Conservation (phyloP, 2,888 invertebrate genomes). For the Leucoma salicis region DNA sequence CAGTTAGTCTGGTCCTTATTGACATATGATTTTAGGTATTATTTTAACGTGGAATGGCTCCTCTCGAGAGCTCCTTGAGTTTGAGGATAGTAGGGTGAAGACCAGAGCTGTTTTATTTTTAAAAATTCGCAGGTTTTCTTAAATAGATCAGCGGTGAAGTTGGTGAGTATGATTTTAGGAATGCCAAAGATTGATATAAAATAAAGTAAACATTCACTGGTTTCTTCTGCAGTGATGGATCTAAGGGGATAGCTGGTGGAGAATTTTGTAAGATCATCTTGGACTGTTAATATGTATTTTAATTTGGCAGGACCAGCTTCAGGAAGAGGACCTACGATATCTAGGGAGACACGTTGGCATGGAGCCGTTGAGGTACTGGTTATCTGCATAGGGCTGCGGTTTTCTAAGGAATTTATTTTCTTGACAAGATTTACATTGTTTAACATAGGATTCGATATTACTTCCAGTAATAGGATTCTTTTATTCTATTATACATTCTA, state of each 20-base stretch:
- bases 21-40: conserved; percentile 1
- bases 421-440: neutral
- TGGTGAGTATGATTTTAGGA: neutral
- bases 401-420: neutral
- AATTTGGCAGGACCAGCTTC: too few species aligned
- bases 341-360: neutral
- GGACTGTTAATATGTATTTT: too few species aligned
- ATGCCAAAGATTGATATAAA: neutral
- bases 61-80: conserved; percentile 11
- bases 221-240: neutral
- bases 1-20: conserved; percentile 32
- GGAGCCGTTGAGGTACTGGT: neutral
- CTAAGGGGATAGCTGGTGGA: neutral
- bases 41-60: conserved; percentile 24
- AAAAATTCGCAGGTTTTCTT: conserved; percentile 10
- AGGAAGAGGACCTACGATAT: neutral
- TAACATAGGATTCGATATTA: neutral
- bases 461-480: conserved; percentile 10
- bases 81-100: conserved; percentile 3
- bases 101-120: conserved; percentile 11
- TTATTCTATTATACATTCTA: conserved; percentile 8
- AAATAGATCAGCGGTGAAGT: neutral
- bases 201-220: neutral
- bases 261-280: too few species aligned
- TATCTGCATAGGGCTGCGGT: neutral